These are phyloP conservation scores for Pissodes strobi DNA, from an alignment of 1,140 invertebrate species.

Conservation along the genomic window DNA sequence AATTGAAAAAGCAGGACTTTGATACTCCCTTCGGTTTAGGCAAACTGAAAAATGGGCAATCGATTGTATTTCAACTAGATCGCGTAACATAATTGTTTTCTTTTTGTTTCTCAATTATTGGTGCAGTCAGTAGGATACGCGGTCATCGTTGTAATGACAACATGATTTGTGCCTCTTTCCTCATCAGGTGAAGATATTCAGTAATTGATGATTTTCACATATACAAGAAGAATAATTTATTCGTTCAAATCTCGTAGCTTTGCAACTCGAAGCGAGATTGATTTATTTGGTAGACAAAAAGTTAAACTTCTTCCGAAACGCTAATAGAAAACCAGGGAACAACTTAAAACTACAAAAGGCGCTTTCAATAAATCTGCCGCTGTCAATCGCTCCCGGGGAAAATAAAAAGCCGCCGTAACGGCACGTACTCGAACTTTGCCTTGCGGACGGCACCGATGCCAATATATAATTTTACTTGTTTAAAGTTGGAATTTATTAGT, in stretches of 20 bases:
- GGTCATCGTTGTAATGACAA: no score
- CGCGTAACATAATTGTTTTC: no score
- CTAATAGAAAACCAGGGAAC: constrained; percentile 33
- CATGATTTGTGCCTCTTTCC: no score
- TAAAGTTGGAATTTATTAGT: constrained; percentile 36
- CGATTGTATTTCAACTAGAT: no score
- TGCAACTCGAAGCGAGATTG: constrained; percentile 9
- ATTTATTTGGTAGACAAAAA: constrained; percentile 22
- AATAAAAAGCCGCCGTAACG: constrained; percentile 22
- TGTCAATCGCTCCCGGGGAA: constrained; percentile 18
- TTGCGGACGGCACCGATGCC: constrained; percentile 18
- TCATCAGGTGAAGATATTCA: no score
- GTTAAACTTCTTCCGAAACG: constrained; percentile 27
- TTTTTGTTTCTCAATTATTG: no score
- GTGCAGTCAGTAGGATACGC: no score
- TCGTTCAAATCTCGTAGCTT: constrained; percentile 4
- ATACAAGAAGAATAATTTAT: no score
- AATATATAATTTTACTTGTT: constrained; percentile 36
- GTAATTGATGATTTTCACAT: no score
- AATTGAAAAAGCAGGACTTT: no score
- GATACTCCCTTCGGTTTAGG: no score
- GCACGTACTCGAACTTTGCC: constrained; percentile 27
- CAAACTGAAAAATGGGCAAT: no score
- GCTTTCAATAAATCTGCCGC: constrained; percentile 31
- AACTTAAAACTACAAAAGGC: constrained; percentile 34